These are phyloP conservation scores for Coregonus ussuriensis DNA, from an alignment of 2,797 vertebrate genomes.

Conservation along the genomic window DNA sequence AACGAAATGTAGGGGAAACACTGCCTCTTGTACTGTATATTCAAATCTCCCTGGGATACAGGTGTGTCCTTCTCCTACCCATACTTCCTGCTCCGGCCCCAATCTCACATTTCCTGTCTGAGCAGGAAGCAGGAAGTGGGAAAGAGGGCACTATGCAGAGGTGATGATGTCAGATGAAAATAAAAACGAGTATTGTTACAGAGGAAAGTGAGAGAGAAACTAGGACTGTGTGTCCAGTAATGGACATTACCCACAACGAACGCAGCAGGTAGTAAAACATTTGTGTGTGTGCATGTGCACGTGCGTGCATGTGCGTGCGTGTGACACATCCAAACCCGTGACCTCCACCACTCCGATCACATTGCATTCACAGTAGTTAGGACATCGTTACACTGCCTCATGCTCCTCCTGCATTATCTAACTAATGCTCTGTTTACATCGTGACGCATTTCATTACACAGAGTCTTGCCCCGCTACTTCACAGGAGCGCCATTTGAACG, in stretches of 20 bases:
- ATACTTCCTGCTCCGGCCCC: constrained; percentile 42
- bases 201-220: constrained; percentile 24
- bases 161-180: constrained; percentile 64
- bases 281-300: neutral
- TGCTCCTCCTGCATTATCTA: neutral
- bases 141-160: constrained; percentile 38
- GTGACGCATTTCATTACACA: no score
- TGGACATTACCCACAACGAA: neutral
- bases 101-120: constrained; percentile 59
- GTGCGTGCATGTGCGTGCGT: neutral
- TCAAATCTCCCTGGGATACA: constrained; percentile 51
- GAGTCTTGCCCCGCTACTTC: no score
- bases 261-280: neutral
- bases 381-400: neutral
- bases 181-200: constrained; percentile 61
- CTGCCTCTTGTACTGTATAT: neutral
- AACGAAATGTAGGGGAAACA: neutral
- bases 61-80: constrained; percentile 69
- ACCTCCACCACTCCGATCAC: neutral
- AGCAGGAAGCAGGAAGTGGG: constrained; percentile 64
- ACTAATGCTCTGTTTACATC: neutral
- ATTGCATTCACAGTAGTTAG: neutral
- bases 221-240: neutral
- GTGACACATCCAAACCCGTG: neutral
- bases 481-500: no score